Base-by-base conservation (phyloP, 2,797 vertebrate genomes). In the Lagorchestes hirsutus region DNA sequence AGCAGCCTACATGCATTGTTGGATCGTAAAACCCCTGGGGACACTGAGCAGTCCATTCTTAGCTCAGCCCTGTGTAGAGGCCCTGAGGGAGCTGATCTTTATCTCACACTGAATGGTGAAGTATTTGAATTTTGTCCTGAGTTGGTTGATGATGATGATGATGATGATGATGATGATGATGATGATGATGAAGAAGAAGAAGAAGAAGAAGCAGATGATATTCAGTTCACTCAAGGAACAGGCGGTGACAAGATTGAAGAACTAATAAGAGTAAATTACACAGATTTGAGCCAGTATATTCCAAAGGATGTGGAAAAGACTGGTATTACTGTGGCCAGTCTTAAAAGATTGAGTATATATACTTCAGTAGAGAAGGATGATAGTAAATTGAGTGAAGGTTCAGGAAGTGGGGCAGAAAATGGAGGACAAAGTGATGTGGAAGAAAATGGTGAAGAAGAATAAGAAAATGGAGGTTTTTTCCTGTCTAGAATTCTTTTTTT, bases 61-160 rank as follows among this genome's bases (percentile, higher is more conserved):
- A 52, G 5, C 52, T 52, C 52, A 52, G 52, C 52, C 52, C 52
- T 52, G 52, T 52, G 52, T 52, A 52, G 52, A 52, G 6, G 52
- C 52, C 52, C 52, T 52, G 52, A 52, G 6, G 52, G 52, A 52
- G 6, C 52, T 52, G 5, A 52, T 52, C 52, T 52, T 52, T 52
- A 9, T 52, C 52, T 52, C 52, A 52, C 52, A 52, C 5, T 52
- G 52, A 52, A 52, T 52, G 52, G 52, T 52, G 99, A 99, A 97
- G 99, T 99, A 90, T 99, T 99, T 93, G 99, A 99, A 97, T 99
- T 99, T 98, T 99, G 99, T 10, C 99, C 99, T 0, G 99, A 99
- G 97, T 82, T 99, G 98, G 99, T 99, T n/a, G 98, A 99, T 5
- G 99, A 99, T 0, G 99, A 99, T 18, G 99, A 99, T 29, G 99